These are phyloP conservation scores for Megaceryle alcyon DNA, from an alignment of 2,797 vertebrate genomes.

Conservation along the genomic window DNA sequence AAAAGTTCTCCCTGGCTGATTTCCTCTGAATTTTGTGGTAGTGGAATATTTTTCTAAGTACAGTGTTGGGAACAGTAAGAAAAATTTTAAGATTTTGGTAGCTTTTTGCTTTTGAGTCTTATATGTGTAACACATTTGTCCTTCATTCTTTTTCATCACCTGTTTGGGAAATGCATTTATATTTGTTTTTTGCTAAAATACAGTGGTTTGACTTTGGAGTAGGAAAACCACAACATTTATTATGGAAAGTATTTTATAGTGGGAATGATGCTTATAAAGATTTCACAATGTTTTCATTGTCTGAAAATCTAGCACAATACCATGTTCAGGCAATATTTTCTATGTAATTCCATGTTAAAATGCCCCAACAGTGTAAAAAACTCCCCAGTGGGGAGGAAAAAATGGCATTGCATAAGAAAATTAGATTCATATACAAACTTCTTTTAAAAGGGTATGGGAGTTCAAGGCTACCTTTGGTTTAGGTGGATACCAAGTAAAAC, in stretches of 20 bases:
- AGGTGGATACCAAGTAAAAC: background rate
- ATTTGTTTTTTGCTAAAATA: background rate
- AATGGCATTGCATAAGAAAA: background rate
- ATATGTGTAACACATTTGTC: background rate
- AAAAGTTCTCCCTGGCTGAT: background rate
- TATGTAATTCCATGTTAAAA: background rate
- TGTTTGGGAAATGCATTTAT: background rate
- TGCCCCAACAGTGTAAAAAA: background rate
- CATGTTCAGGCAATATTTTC: background rate
- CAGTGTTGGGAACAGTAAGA: background rate
- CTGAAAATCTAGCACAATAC: background rate
- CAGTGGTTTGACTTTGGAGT: background rate
- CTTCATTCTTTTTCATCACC: background rate
- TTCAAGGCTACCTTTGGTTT: background rate
- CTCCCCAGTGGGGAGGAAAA: background rate
- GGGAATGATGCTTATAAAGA: background rate
- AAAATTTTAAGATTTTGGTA: background rate
- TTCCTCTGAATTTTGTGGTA: background rate
- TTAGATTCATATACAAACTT: background rate
- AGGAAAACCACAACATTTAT: background rate
- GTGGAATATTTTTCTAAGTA: background rate
- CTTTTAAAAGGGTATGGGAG: background rate
- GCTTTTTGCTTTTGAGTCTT: background rate
- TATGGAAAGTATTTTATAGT: background rate
- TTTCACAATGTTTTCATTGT: background rate